Evolutionary conservation across 2,888 invertebrate genomes (phyloP), one percentile per base, ranked within the genome.

Genomic region (Brachyopa scutellaris): DNA sequence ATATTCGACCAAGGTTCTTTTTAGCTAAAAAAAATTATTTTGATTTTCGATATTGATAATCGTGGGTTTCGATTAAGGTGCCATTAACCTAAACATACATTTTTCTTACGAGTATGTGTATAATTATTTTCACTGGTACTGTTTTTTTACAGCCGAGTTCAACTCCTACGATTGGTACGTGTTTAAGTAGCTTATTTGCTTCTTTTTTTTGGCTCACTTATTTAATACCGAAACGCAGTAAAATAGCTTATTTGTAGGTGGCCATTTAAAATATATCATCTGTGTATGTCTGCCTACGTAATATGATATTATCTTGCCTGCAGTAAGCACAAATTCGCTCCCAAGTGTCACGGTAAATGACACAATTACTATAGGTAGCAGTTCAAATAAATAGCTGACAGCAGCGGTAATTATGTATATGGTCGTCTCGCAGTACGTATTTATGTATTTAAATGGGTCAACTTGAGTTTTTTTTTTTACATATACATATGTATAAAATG

Each of bases 371-470:
- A 33, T 19, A 31, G 13, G 11, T 29, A 29, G 57, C 26, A 40
- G 17, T 55, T 38, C 8, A n/a, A n/a, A n/a, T 6, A 66, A 47
- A 49, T 57, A 70, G 80, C 74, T 79, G 66, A 74, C 21, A 55
- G 38, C 38, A 38, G 64, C 19, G 51, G 51, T 66, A 66, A 21
- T 29, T n/a, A 15, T 49, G 33, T 1, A 45, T 29, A 59, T 47
- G 42, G 49, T n/a, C 62, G 21, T 33, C 31, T 40, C 55, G 13
- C 26, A 23, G 13, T 26, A 53, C n/a, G n/a, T n/a, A n/a, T n/a
- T n/a, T n/a, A n/a, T n/a, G n/a, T n/a, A n/a, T n/a, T n/a, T n/a
- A 80, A 76, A 59, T 67, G 47, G 76, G 76, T 76, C 80, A 62
- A 8, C 40, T 21, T 64, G 23, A 38, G n/a, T 62, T 55, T 29